phyloP scores from a whole-genome alignment of 2,113 vertebrate species.

The Passer montanus region DNA sequence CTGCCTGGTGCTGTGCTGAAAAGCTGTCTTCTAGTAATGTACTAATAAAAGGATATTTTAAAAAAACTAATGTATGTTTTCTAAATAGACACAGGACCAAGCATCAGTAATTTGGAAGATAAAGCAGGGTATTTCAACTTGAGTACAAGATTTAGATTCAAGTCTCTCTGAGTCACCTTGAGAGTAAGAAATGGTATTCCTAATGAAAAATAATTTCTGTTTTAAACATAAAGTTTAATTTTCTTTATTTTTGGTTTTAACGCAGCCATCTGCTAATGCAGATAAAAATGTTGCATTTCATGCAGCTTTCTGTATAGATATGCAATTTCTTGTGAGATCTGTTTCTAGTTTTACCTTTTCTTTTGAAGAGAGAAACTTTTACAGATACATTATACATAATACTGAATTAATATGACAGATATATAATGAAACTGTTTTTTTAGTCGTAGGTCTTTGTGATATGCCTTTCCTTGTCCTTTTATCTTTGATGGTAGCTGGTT shows the following conservation, averaged over 20 bases:
- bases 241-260: neutral
- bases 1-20: neutral
- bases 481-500: neutral
- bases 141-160: neutral
- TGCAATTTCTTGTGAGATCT: neutral
- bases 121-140: neutral
- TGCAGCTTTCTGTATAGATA: neutral
- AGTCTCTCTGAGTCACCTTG: neutral
- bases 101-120: neutral
- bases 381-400: neutral
- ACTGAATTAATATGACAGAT: neutral
- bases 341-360: neutral
- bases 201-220: neutral
- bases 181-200: neutral
- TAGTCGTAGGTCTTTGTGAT: neutral
- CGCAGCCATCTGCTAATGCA: neutral
- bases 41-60: neutral
- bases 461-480: neutral
- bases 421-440: neutral
- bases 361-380: neutral
- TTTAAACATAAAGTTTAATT: neutral
- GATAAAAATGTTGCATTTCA: neutral
- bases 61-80: neutral
- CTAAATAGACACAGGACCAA: neutral
- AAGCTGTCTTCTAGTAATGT: neutral